Evolutionary conservation across 2,797 vertebrate genomes (phyloP), one percentile per base, ranked within the genome.

Genomic region (Uromys caudimaculatus): DNA sequence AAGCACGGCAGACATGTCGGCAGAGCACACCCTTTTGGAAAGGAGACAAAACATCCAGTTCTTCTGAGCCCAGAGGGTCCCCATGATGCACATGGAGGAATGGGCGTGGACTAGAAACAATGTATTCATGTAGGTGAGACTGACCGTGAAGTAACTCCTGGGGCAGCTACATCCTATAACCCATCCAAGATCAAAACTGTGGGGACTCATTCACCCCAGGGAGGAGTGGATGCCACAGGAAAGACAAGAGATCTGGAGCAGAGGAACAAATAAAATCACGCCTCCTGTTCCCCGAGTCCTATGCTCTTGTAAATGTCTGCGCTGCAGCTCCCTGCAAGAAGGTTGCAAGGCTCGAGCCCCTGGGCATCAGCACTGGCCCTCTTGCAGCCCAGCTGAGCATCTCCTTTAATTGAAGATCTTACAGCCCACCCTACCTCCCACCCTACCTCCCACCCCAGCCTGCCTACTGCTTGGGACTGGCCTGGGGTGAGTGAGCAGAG

Each of bases 1-100:
- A 71, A 56, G 10, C 0, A 0, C 0, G 3, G 58, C 89, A 2
- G 71, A 23, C 1, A 0, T 0, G 6, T 12, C 0, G 13, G 67
- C 41, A 85, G 82, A 67, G 10, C 56, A 2, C 13, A 14, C 38
- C 14, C 1, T 0, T 14, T 24, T 6, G 24, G 38, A 6, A 38
- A 3, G 35, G 16, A 27, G 54, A 21, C 0, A 0, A 12, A 12
- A 29, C 71, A 0, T 9, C 0, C 0, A 24, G 41, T 62, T 86
- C 17, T 0, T 4, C 7, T 5, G 60, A 47, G 7, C 2, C 21
- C 5, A 23, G 23, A 0, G 1, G 5, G 29, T 62, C 2, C 3
- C 24, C 16, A 1, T 6, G n/a, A 8, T 0, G 38, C 77, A 24
- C 21, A 0, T 14, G 2, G 60, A n/a, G 14, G 2, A 17, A 21